phyloP scores from a whole-genome alignment of 1,140 invertebrate genomes.

The Thereuonema tuberculata region DNA sequence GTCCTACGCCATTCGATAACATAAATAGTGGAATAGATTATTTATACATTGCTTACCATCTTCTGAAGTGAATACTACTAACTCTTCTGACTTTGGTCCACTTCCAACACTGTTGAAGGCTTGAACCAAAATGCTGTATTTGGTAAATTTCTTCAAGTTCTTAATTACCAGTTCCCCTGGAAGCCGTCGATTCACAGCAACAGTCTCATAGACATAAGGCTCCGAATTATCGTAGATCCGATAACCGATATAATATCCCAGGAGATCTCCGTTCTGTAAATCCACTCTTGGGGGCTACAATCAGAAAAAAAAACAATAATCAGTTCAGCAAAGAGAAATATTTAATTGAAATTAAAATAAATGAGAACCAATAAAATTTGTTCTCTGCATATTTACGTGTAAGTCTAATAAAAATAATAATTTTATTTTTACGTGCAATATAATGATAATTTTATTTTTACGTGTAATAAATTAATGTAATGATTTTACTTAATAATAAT shows the following conservation, averaged over 20 bases:
- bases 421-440: too few species aligned
- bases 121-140: constrained; percentile 32
- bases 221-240: constrained; percentile 29
- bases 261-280: constrained; percentile 85
- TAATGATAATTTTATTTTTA: too few species aligned
- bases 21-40: too few species aligned
- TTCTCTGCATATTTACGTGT: too few species aligned
- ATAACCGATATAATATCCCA: constrained; percentile 54
- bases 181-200: not conserved
- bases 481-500: too few species aligned
- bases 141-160: constrained; percentile 29
- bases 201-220: constrained; percentile 24
- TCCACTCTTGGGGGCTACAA: constrained; percentile 61
- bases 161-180: not conserved
- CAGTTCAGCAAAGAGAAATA: too few species aligned
- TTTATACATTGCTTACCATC: constrained; percentile 34
- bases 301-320: not conserved
- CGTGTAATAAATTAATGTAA: too few species aligned
- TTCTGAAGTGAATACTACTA: constrained; percentile 23
- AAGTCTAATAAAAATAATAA: too few species aligned
- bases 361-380: too few species aligned
- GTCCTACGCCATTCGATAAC: too few species aligned
- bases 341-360: too few species aligned
- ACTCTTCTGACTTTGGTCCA: constrained; percentile 31
- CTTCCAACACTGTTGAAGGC: constrained; percentile 33